Evolutionary conservation across 2,888 invertebrate species (phyloP).

Genomic region (Boloria euphrosyne): DNA sequence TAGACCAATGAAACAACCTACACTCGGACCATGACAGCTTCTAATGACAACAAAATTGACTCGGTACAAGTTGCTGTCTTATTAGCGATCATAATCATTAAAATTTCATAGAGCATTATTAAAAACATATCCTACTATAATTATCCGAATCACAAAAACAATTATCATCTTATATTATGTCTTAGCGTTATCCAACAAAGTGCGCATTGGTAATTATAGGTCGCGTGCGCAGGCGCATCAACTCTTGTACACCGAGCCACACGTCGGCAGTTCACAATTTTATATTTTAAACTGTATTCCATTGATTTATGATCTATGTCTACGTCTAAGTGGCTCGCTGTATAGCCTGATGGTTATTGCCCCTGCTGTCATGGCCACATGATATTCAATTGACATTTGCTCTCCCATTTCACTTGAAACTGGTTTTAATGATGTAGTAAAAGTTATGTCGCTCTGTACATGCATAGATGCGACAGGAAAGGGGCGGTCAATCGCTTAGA

Average conservation of each 20-base stretch:
- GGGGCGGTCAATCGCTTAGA: not conserved
- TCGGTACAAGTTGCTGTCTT: slow-evolving; percentile 8
- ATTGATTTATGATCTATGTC: slow-evolving; percentile 12
- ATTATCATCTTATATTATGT: slow-evolving; percentile 29
- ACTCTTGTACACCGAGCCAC: slow-evolving; percentile 9
- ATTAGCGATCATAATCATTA: slow-evolving; percentile 16
- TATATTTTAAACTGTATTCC: slow-evolving; percentile 23
- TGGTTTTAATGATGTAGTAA: slow-evolving; percentile 25
- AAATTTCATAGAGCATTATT: slow-evolving; percentile 18
- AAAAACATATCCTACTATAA: slow-evolving; percentile 18
- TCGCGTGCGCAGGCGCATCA: slow-evolving; percentile 41
- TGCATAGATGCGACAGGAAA: slow-evolving; percentile 18
- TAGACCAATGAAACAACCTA: no score
- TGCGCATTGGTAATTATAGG: slow-evolving; percentile 41
- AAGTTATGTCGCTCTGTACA: slow-evolving; percentile 14
- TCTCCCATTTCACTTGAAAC: slow-evolving; percentile 37
- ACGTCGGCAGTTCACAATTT: not conserved
- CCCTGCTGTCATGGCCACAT: slow-evolving; percentile 36
- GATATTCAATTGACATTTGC: slow-evolving; percentile 40
- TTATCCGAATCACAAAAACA: slow-evolving; percentile 35
- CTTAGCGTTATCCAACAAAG: slow-evolving; percentile 33
- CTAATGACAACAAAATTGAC: slow-evolving; percentile 4
- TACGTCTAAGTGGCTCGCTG: not conserved
- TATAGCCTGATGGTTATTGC: slow-evolving; percentile 34
- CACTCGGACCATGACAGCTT: not conserved